These are phyloP conservation scores for Amblyornis subalaris DNA, from an alignment of 2,113 vertebrate species.

Conservation along the genomic window DNA sequence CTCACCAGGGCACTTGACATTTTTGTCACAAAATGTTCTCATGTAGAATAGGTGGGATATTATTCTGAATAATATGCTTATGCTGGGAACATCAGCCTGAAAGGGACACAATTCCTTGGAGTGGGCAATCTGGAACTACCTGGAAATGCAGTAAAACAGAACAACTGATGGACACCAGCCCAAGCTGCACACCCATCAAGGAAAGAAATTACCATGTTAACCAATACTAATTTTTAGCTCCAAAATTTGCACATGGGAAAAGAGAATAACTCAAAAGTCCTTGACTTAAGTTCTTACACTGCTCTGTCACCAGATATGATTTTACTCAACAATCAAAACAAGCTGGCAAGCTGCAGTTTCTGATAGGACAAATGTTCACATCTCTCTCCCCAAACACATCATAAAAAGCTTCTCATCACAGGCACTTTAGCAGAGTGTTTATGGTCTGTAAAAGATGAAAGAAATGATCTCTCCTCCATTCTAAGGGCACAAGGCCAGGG, in stretches of 20 bases:
- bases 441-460: background rate
- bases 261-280: background rate
- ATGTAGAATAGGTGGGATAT: background rate
- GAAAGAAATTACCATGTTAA: background rate
- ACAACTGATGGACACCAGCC: background rate
- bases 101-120: background rate
- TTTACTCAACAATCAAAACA: background rate
- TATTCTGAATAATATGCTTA: background rate
- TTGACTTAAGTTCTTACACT: background rate
- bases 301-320: background rate
- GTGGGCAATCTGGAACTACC: background rate
- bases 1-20: background rate
- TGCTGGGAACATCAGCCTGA: background rate
- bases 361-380: background rate
- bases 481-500: background rate
- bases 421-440: background rate
- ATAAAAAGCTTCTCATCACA: background rate
- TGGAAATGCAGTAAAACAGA: background rate
- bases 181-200: background rate
- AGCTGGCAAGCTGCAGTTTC: background rate
- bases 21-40: background rate
- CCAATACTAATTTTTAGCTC: background rate
- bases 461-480: background rate
- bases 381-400: background rate
- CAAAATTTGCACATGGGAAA: background rate